Percentiles rank a stretch among this genome's conserved stretches.
These are phyloP conservation scores for Ornithorhynchus anatinus DNA, from an alignment of 2,113 vertebrate species.

Conservation along the genomic window DNA sequence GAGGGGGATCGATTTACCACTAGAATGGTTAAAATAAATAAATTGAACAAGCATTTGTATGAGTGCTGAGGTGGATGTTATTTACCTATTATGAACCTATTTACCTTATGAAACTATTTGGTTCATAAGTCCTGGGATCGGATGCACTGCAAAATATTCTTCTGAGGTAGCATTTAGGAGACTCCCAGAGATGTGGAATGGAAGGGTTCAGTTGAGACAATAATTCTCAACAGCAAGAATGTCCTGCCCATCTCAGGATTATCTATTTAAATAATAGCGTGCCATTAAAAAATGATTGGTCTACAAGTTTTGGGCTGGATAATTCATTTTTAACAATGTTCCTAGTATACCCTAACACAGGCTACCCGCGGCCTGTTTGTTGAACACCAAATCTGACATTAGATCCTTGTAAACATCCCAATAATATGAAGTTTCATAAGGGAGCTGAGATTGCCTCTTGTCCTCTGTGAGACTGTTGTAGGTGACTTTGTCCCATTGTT, in stretches of 20 bases:
- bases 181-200: background rate
- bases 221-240: background rate
- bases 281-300: constrained; percentile 27
- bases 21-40: no score
- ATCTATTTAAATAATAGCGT: constrained; percentile 5
- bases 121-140: no score
- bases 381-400: background rate
- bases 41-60: no score
- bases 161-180: background rate
- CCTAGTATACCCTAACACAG: background rate
- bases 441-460: background rate
- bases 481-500: background rate
- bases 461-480: background rate
- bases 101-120: no score
- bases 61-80: no score
- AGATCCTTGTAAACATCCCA: background rate
- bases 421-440: background rate
- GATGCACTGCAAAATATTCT: background rate
- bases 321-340: background rate
- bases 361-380: background rate
- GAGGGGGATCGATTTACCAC: background rate
- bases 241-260: background rate
- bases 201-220: background rate
- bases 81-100: no score
- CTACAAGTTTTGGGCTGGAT: background rate